Evolutionary conservation across 2,888 invertebrate species (phyloP).

Genomic region (Theristus sp.): DNA sequence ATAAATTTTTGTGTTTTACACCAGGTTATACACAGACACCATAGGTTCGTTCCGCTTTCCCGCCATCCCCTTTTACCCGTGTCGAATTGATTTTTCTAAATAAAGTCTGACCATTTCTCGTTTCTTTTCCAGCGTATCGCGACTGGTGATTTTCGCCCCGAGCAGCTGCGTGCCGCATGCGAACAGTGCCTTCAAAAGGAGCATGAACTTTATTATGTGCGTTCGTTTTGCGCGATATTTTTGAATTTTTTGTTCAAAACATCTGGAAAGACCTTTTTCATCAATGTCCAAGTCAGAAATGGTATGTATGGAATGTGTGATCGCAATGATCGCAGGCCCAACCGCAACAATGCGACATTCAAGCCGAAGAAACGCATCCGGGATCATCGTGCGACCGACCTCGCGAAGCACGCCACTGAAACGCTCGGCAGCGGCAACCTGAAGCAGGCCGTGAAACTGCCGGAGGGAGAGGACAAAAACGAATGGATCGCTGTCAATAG

Average conservation of each 20-base stretch:
- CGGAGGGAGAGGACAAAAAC: slow-evolving; percentile 94
- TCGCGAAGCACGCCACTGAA: slow-evolving; percentile 43
- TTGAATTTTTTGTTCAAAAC: not conserved
- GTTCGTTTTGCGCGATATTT: not conserved
- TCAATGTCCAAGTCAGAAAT: no score
- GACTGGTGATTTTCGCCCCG: not conserved
- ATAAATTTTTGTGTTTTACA: no score
- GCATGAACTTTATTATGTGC: not conserved
- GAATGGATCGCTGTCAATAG: slow-evolving; percentile 99
- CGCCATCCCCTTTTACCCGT: no score
- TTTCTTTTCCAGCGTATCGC: not conserved
- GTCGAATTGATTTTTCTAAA: no score
- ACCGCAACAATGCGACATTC: slow-evolving; percentile 53
- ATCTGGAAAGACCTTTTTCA: no score
- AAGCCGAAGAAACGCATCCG: slow-evolving; percentile 97
- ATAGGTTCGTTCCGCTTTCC: no score
- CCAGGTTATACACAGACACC: no score
- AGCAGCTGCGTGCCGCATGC: not conserved
- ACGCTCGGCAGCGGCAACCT: slow-evolving; percentile 93
- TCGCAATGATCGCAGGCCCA: not conserved
- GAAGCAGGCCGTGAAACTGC: slow-evolving; percentile 79
- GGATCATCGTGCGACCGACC: slow-evolving; percentile 51
- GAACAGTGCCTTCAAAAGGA: not conserved
- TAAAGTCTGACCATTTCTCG: no score
- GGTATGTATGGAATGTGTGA: no score